Evolutionary conservation across 2,888 invertebrate species (phyloP).

Genomic region (Acleris laterana): DNA sequence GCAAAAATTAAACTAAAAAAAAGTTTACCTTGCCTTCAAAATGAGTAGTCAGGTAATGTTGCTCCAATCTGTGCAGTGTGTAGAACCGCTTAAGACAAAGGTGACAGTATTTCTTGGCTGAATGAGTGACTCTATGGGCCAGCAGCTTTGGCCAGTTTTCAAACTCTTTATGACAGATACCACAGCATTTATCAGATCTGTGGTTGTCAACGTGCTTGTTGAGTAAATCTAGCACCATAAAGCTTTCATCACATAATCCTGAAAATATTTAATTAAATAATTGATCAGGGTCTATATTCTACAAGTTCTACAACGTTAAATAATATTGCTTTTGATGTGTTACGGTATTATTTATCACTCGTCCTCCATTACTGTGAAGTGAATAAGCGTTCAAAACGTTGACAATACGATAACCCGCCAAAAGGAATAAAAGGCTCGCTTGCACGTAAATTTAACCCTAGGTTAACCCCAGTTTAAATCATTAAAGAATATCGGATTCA

Average conservation of each 20-base stretch:
- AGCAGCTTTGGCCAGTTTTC: conserved; percentile 26
- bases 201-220: conserved; percentile 12
- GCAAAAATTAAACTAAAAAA: background rate
- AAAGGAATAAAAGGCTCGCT: too few relatives aligned
- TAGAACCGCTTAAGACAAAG: conserved; percentile 16
- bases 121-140: conserved; percentile 15
- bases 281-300: background rate
- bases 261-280: background rate
- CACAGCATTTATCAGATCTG: conserved; percentile 1
- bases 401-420: too few relatives aligned
- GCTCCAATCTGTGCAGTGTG: conserved; percentile 3
- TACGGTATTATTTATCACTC: too few relatives aligned
- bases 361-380: too few relatives aligned
- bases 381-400: too few relatives aligned
- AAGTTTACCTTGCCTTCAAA: conserved; percentile 18
- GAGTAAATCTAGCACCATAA: conserved; percentile 2
- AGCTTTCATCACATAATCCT: conserved; percentile 24
- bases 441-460: too few relatives aligned
- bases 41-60: conserved; percentile 19
- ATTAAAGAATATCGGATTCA: too few relatives aligned
- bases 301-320: background rate
- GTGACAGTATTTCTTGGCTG: conserved; percentile 18
- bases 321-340: background rate
- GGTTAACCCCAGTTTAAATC: too few relatives aligned
- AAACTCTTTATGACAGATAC: conserved; percentile 17